Evolutionary conservation across 2,888 invertebrate genomes (phyloP), one percentile per base, ranked within the genome.

Genomic region (Cerceris ruficornis): DNA sequence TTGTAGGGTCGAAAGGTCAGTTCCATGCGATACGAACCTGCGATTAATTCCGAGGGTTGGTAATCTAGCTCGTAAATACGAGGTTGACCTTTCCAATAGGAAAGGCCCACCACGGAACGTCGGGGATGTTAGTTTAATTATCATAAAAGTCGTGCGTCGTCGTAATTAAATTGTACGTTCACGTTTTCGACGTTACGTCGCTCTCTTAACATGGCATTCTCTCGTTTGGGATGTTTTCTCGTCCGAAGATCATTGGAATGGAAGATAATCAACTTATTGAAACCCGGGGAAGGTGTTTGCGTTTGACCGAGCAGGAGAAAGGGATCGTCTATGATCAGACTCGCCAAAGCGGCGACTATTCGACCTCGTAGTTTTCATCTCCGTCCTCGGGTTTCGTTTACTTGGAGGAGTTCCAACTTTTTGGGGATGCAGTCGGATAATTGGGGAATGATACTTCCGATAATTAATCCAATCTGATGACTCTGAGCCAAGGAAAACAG

Each of bases 61-160:
- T 69, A 57, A 28, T 28, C 49, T 54, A 55, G 14, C 15, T 28
- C 65, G 65, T 62, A 58, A 68, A 52, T 59, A 55, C 17, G 17
- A 28, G 28, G 46, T n/a, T 78, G 81, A 84, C 77, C 86, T 86
- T 83, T 86, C 14, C 39, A 8, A 14, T 28, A 14, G 57, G 52
- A 52, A 39, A 54, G 73, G 71, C 74, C 68, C 69, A 86, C 77
- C 43, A 42, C 49, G 49, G 52, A 52, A 80, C 55, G 17, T 70
- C 81, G 42, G 14, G 62, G 66, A 70, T 73, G 75, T 65, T 75
- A 65, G 82, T 86, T 81, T 73, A 77, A 84, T 86, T 77, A 85
- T 61, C 64, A 57, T 52, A 69, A 64, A 77, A 78, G 72, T 67
- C 55, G 58, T 17, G 69, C 76, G 65, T 60, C 57, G 74, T 64